Base-by-base conservation (phyloP, 2,797 vertebrate species). In the Helarctos malayanus region DNA sequence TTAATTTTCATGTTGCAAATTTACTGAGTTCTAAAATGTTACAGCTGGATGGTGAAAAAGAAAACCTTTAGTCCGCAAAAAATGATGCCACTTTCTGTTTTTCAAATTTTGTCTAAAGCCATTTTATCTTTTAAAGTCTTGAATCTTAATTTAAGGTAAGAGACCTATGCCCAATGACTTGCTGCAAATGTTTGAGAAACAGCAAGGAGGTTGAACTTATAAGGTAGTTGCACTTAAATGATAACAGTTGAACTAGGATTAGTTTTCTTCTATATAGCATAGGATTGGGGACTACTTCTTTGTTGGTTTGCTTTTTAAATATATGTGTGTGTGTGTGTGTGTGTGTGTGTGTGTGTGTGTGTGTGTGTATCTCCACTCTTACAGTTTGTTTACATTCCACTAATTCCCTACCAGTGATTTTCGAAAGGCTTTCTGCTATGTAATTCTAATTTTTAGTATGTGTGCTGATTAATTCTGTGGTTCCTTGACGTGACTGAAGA, bases 1-100 rank as follows among this genome's bases (percentile, higher is more conserved):
- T 98, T 98, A 97, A 93, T 98, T 98, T 98, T 98, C 80, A 79
- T 96, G 73, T 97, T 96, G 89, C 68, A 97, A 82, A 94, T 92
- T 15, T 71, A 96, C 65, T 93, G 83, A 47, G 91, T 84, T 85
- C 10, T 93, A 80, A 95, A 95, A 95, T 89, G 94, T 32, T 95
- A 96, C 90, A 92, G n/a, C 32, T 96, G 61, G 54, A 87, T 89
- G 69, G 45, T 81, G 81, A 97, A 86, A 49, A 93, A 82, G 54
- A 63, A n/a, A 32, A 71, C 59, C 47, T 35, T 61, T 38, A 23
- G 16, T 80, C 35, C 80, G 13, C 6, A 71, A 81, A 94, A 90
- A 29, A 80, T 52, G 3, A 61, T 86, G 41, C 7, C 32, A 91
- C 21, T 5, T 92, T 81, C 10, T 92, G 16, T 78, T n/a, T 93